Base-by-base conservation (phyloP, 2,113 vertebrate species). In the Willisornis vidua region DNA sequence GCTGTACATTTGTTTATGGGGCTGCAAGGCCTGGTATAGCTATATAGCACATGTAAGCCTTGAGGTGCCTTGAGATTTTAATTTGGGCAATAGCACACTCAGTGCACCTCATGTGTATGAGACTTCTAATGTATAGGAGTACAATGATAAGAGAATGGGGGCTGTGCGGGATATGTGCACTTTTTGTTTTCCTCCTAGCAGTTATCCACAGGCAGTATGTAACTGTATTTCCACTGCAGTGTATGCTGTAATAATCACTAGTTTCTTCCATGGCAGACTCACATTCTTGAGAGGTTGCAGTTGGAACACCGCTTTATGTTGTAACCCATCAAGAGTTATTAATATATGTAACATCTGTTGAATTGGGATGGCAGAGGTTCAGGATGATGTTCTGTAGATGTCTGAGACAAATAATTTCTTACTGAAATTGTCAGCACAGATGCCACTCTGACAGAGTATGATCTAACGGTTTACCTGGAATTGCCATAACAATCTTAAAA, bases 381-480 rank as follows among this genome's bases (percentile, higher is more conserved):
- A 66, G 73, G 57, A 78, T 7, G 10, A 61, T 72, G 80, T 41
- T 87, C 51, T 74, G 46, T 73, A 62, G 31, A 73, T 76, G 62
- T 83, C 67, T 41, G 76, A 80, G 80, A 83, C 41, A 68, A 90
- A 76, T 65, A 88, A 86, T 83, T 73, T 68, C 63, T 65, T 57
- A 37, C 49, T 90, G 71, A 86, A 95, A 94, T 17, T 90, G 63
- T 79, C 72, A 73, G 72, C 75, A 79, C 62, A 93, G 82, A 79
- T 79, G 67, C 67, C 86, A 37, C 63, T 92, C 78, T 77, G 80
- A 86, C 76, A 96, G 55, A 29, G 11, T 24, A 37, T 25, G 83
- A 80, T 88, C 75, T 80, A 79, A 83, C 0, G 0, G 49, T 73
- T 94, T 88, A 92, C 76, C 76, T 65, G 41, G 31, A 76, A 85